Percentiles rank a stretch among this genome's conserved stretches.
Conservation (phyloP, 2,113 vertebrate genomes). For the Nesoenas mayeri region DNA sequence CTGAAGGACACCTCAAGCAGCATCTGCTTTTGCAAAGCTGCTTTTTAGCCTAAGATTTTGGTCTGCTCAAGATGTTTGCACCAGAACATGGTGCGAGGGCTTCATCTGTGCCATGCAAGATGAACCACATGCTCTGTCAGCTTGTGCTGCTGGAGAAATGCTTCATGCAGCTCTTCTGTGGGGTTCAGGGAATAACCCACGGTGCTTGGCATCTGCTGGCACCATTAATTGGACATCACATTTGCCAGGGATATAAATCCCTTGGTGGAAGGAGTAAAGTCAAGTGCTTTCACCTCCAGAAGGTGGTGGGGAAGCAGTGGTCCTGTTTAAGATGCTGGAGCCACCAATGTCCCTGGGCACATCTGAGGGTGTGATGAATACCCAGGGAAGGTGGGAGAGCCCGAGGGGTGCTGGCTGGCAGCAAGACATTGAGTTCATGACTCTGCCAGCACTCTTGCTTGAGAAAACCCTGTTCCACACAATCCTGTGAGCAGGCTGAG, state of each 20-base stretch:
- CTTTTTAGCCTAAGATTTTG: too few species aligned
- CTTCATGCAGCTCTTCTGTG: too few species aligned
- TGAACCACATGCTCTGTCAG: too few species aligned
- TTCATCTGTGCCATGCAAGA: too few species aligned
- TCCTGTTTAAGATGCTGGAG: not conserved
- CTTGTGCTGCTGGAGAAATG: not conserved
- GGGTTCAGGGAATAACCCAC: not conserved
- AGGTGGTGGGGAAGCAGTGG: too few species aligned
- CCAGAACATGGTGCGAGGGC: too few species aligned
- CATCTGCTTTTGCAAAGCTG: too few species aligned
- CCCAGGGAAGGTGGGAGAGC: not conserved
- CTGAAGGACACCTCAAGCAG: too few species aligned
- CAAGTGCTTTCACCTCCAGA: not conserved
- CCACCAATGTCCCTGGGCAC: not conserved
- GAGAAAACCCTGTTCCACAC: not conserved
- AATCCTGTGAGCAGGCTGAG: not conserved
- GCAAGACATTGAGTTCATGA: not conserved
- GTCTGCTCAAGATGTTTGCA: too few species aligned
- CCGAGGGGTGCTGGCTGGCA: not conserved
- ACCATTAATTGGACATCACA: not conserved
- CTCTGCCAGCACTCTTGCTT: not conserved
- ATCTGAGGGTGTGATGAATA: not conserved
- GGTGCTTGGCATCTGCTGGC: not conserved
- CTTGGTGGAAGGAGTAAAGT: not conserved
- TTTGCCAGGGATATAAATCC: not conserved